Conservation (phyloP, 2,113 vertebrate genomes). For the Parotia lawesii region DNA sequence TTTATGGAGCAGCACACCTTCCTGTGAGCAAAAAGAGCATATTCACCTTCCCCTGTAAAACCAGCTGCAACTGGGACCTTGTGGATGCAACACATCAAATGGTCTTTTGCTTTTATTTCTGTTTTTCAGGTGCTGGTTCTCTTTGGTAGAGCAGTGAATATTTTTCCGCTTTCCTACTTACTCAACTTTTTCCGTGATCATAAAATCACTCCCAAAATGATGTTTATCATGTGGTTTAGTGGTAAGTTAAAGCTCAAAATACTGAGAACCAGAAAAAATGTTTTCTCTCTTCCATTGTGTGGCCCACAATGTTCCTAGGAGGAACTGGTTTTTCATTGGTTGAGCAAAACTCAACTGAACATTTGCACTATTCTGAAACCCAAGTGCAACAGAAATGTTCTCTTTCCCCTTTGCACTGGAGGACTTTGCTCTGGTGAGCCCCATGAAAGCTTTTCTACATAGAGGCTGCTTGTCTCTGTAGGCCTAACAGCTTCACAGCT, state of each 20-base stretch:
- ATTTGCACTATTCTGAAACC: not conserved
- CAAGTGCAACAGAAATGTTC: not conserved
- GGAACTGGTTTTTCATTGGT: not conserved
- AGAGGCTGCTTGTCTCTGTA: not conserved
- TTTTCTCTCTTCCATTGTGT: not conserved
- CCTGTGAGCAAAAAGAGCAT: not conserved
- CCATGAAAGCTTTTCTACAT: not conserved
- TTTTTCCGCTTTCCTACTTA: conserved; percentile 94
- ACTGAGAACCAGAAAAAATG: not conserved
- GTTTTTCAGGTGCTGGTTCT: conserved; percentile 87
- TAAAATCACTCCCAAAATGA: conserved; percentile 98
- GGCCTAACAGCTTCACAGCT: not conserved
- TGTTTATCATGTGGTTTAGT: conserved; percentile 99
- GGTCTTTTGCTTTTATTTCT: not conserved
- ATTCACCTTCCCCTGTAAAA: not conserved
- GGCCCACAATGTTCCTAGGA: not conserved
- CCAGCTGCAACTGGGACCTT: not conserved
- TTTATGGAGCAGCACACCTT: not conserved
- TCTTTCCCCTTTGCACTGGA: not conserved
- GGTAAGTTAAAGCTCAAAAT: conserved; percentile 77
- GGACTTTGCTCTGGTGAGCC: not conserved
- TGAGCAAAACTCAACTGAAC: not conserved
- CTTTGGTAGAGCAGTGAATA: conserved; percentile 92
- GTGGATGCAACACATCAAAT: not conserved
- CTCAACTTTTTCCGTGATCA: conserved; percentile 98